phyloP scores from a whole-genome alignment of 2,113 vertebrate genomes.

The Micronycteris hirsuta region DNA sequence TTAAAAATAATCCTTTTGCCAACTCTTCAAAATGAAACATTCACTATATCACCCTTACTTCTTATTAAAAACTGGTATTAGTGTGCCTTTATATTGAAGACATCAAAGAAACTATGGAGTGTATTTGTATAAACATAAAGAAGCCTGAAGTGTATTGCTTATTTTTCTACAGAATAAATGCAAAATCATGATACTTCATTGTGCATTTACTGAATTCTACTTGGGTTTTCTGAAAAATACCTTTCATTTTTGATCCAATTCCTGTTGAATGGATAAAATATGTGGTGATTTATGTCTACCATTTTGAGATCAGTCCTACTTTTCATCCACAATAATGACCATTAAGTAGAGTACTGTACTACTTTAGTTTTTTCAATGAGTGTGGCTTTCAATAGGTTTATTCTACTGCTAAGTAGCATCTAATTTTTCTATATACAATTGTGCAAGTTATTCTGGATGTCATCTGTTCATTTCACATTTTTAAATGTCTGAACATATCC shows the following conservation, averaged over 20 bases:
- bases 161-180: constrained; percentile 51
- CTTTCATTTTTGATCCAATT: neutral
- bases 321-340: constrained; percentile 2
- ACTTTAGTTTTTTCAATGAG: neutral
- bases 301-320: neutral
- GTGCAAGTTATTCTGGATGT: neutral
- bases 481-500: neutral
- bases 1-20: constrained; percentile 71
- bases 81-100: constrained; percentile 54
- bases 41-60: constrained; percentile 62
- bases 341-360: neutral
- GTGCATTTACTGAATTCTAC: constrained; percentile 6
- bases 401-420: neutral
- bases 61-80: constrained; percentile 67
- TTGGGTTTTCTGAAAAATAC: constrained; percentile 48
- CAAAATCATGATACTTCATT: constrained; percentile 29
- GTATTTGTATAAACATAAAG: constrained; percentile 53
- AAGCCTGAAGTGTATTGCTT: constrained; percentile 42
- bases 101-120: constrained; percentile 63
- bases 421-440: constrained; percentile 6
- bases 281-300: neutral
- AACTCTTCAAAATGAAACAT: constrained; percentile 68
- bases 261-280: constrained; percentile 27
- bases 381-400: constrained; percentile 27
- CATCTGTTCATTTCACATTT: constrained; percentile 15